Evolutionary conservation across 2,797 vertebrate genomes (phyloP).

Genomic region (Enteromius viviparus): DNA sequence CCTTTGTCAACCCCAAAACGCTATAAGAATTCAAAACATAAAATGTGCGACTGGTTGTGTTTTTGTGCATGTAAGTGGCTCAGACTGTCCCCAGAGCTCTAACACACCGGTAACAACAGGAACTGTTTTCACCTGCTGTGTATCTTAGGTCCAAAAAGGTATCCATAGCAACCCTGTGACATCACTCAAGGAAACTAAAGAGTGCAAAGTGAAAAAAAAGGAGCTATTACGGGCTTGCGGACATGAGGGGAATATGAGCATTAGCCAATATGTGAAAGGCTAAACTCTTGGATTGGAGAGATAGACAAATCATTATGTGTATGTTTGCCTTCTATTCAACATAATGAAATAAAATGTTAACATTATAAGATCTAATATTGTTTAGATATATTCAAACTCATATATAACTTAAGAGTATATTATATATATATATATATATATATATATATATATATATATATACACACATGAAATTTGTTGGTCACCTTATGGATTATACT

Average conservation of each 20-base stretch:
- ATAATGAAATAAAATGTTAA: not conserved
- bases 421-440: too few species aligned
- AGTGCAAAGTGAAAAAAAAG: constrained; percentile 37
- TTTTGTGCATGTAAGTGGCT: not conserved
- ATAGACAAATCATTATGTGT: not conserved
- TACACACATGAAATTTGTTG: not conserved
- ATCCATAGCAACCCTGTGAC: constrained; percentile 41
- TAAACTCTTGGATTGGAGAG: not conserved
- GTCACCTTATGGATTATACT: not conserved
- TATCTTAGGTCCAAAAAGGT: not conserved
- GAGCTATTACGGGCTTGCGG: not conserved
- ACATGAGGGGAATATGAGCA: not conserved
- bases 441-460: too few species aligned
- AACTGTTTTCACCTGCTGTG: constrained; percentile 37
- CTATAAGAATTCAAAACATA: constrained; percentile 4
- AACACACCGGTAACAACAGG: constrained; percentile 18
- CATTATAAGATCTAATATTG: not conserved
- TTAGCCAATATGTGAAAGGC: not conserved
- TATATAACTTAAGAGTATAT: not conserved
- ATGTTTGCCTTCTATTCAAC: not conserved
- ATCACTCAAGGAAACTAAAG: constrained; percentile 29
- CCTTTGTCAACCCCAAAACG: not conserved
- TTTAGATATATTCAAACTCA: not conserved
- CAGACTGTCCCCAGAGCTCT: not conserved
- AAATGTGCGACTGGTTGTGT: constrained; percentile 9